Evolutionary conservation across 2,797 vertebrate genomes (phyloP).

Genomic region (Esox lucius): DNA sequence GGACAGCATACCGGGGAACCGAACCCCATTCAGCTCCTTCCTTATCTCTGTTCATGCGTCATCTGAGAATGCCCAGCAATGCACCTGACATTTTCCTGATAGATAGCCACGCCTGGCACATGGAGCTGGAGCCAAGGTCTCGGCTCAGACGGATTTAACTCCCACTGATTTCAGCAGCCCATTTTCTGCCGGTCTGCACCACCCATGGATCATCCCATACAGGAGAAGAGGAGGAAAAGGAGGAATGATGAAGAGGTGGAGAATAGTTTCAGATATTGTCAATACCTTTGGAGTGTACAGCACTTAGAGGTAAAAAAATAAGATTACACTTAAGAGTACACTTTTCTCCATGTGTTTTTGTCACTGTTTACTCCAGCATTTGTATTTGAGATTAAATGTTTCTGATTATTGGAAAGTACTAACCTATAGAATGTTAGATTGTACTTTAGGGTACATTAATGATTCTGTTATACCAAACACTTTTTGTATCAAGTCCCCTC

Average conservation of each 20-base stretch:
- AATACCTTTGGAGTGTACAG: background rate
- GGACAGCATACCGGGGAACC: background rate
- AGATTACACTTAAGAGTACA: no score
- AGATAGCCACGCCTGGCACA: constrained; percentile 32
- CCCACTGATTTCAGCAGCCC: constrained; percentile 33
- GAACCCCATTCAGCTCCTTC: constrained; percentile 1
- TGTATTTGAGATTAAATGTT: no score
- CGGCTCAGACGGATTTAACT: constrained; percentile 40
- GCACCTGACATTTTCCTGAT: constrained; percentile 49
- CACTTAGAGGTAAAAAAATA: background rate
- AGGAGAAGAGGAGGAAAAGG: background rate
- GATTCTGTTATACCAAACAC: no score
- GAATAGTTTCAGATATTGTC: background rate
- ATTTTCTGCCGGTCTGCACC: constrained; percentile 33
- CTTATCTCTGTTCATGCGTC: constrained; percentile 40
- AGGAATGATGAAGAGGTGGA: constrained; percentile 1
- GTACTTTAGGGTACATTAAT: no score
- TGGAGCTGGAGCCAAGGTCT: constrained; percentile 41
- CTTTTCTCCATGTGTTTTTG: no score
- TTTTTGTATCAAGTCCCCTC: no score
- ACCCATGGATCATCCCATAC: constrained; percentile 34
- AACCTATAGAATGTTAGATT: no score
- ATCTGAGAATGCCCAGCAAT: constrained; percentile 39
- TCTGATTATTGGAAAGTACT: no score
- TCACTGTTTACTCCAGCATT: no score